These are phyloP conservation scores for Ctena decussata DNA, from an alignment of 2,888 invertebrate genomes.

Conservation along the genomic window DNA sequence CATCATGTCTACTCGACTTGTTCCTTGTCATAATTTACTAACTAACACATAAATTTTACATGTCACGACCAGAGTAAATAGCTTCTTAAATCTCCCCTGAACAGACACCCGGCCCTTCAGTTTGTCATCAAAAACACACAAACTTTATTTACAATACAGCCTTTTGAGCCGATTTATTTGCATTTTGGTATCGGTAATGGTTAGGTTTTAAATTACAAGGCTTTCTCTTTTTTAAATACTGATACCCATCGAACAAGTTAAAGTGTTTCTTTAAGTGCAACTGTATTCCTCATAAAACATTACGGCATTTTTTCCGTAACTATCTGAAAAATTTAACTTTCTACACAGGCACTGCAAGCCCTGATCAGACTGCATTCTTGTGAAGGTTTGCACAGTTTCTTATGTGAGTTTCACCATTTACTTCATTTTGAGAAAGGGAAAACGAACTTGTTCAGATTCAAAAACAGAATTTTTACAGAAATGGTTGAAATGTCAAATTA, in stretches of 20 bases:
- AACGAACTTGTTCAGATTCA: neutral
- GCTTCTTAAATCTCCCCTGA: conserved; percentile 7
- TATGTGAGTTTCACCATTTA: neutral
- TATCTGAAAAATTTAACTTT: neutral
- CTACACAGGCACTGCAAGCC: neutral
- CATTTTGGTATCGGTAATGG: conserved; percentile 2
- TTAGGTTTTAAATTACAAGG: conserved; percentile 1
- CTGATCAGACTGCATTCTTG: too few relatives aligned
- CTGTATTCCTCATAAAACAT: neutral
- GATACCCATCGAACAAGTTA: neutral
- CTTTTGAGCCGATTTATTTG: conserved; percentile 7
- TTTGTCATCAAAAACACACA: conserved; percentile 14
- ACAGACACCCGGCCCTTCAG: neutral
- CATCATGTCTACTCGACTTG: conserved; percentile 3
- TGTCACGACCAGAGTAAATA: conserved; percentile 7
- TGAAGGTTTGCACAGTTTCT: too few relatives aligned
- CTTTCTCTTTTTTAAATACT: neutral
- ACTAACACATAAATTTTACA: conserved; percentile 9
- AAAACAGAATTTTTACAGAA: too few relatives aligned
- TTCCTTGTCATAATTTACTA: conserved; percentile 7
- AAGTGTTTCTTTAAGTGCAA: conserved; percentile 4
- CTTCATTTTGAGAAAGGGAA: neutral
- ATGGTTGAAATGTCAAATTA: too few relatives aligned
- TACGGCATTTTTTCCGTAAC: neutral
- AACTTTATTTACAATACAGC: conserved; percentile 9